Percentiles rank a stretch among this genome's conserved stretches.
Evolutionary conservation across 1,140 invertebrate genomes (phyloP).

Genomic region (Acromyrmex echinatior): DNA sequence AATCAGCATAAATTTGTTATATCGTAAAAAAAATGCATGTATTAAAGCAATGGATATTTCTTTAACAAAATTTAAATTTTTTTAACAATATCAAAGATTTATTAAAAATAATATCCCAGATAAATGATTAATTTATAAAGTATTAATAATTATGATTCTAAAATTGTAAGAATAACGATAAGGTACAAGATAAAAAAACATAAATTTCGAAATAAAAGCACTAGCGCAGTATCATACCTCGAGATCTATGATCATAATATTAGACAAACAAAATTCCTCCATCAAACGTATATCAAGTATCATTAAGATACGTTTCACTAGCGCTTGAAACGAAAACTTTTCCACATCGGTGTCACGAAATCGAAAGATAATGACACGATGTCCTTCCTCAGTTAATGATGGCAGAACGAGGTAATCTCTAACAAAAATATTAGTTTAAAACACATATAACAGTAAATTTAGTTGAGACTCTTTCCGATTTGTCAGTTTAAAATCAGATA

Average conservation of each 20-base stretch:
- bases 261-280: slow-evolving; percentile 83
- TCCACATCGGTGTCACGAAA: slow-evolving; percentile 80
- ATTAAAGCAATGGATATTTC: neutral
- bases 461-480: slow-evolving; percentile 1
- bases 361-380: slow-evolving; percentile 83
- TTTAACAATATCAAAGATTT: neutral
- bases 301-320: slow-evolving; percentile 83
- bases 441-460: neutral
- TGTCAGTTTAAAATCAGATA: neutral
- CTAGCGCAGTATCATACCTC: slow-evolving; percentile 73
- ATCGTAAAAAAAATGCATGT: neutral
- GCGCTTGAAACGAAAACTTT: slow-evolving; percentile 81
- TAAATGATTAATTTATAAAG: neutral
- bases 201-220: neutral
- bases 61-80: neutral
- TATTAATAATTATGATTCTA: neutral
- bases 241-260: slow-evolving; percentile 84
- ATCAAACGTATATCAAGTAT: slow-evolving; percentile 82
- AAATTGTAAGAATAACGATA: neutral
- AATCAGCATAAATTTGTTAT: neutral
- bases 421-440: slow-evolving; percentile 15
- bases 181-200: neutral
- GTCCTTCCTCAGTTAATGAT: slow-evolving; percentile 83
- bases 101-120: neutral
- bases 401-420: slow-evolving; percentile 84